phyloP scores from a whole-genome alignment of 2,888 invertebrate genomes.

The Agonopterix subpropinquella region DNA sequence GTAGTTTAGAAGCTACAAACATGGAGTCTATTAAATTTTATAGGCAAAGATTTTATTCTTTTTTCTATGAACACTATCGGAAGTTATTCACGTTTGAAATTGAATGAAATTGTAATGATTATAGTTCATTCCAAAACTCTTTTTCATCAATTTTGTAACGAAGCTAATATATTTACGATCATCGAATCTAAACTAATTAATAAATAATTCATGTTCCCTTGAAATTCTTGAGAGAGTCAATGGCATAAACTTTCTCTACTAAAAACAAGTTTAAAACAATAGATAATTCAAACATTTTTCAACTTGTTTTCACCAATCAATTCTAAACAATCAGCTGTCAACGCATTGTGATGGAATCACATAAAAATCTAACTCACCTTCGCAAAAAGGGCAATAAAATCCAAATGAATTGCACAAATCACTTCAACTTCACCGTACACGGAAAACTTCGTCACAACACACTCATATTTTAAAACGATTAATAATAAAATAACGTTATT shows the following conservation, averaged over 20 bases:
- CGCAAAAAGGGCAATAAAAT: slow-evolving; percentile 2
- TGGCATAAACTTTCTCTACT: background rate
- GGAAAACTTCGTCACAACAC: slow-evolving; percentile 7
- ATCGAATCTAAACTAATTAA: too few relatives aligned
- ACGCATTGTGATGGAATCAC: background rate
- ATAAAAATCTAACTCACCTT: slow-evolving; percentile 5
- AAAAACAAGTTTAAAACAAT: background rate
- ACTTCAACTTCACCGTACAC: background rate
- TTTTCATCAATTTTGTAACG: too few relatives aligned
- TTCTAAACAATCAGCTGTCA: background rate
- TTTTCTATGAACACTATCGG: too few relatives aligned
- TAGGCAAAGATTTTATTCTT: too few relatives aligned
- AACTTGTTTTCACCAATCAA: background rate
- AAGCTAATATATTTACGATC: too few relatives aligned
- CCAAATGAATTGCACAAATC: slow-evolving; percentile 4
- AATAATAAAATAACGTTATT: slow-evolving; percentile 26
- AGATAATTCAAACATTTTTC: background rate
- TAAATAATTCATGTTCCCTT: too few relatives aligned
- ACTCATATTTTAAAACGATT: slow-evolving; percentile 14
- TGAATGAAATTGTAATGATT: too few relatives aligned
- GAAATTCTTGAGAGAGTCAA: too few relatives aligned
- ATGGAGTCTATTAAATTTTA: too few relatives aligned
- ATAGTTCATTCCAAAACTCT: too few relatives aligned
- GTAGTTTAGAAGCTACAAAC: too few relatives aligned
- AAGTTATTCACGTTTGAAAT: too few relatives aligned